Evolutionary conservation across 2,888 invertebrate species (phyloP), one percentile per base, ranked within the genome.

Genomic region (Hemaris fuciformis): DNA sequence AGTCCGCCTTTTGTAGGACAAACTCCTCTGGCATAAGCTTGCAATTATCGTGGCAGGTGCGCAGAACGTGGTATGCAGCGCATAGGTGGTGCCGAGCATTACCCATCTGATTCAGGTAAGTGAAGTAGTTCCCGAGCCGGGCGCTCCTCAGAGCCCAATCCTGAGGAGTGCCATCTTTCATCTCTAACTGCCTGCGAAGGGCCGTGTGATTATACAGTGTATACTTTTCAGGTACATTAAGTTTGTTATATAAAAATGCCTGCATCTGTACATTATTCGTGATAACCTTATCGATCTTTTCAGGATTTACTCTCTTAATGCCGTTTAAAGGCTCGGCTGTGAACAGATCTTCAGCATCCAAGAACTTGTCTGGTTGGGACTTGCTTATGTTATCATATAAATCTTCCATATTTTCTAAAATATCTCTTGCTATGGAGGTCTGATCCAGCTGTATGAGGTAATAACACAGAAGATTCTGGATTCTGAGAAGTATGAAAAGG

Each of bases 1-100:
- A 91, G 64, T 85, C 81, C 61, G 91, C 81, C 68, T 87, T 87
- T 71, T 87, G 85, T 3, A 83, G 62, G 0, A 91, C 78, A 63
- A 91, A 89, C 65, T 91, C 89, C 72, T 88, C 87, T 1, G 91
- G 89, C 68, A 89, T 83, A 7, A 91, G 83, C 64, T 89, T 89
- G 67, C 93, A 88, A 65, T 91, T 90, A 46, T 91, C 89, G 73
- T 94, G 94, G 69, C 94, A 91, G 6, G 93, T 92, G 61, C 92
- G 85, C 43, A 95, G 76, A 7, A 95, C 91, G 65, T 91, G 86
- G 71, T 93, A 93, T 0, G 95, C 94, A 42, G 94, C 94, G 70
- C 94, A 94, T 63, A 96, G 85, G 79, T 96, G 95, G 80, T 96
- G 95, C 42, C 95, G 85, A 2, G 95, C 94, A 67, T 93, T 89